Base-by-base conservation (phyloP, 2,113 vertebrate genomes). In the Callipepla squamata region DNA sequence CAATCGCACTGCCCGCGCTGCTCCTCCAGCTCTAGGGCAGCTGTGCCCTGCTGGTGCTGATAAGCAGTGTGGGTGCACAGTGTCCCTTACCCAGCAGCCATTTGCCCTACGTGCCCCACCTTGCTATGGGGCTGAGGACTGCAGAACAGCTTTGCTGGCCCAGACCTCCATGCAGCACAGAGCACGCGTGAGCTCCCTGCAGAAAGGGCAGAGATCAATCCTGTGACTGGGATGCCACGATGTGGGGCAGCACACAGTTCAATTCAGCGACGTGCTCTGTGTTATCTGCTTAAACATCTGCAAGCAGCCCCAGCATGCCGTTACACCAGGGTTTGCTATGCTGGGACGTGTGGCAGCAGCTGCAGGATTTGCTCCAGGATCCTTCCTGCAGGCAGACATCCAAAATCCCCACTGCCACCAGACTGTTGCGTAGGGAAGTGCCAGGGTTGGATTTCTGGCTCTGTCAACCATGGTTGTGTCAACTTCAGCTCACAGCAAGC, bases 391-490 rank as follows among this genome's bases (percentile, higher is more conserved):
- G 0, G 44, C 0, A 1, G 34, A 47, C 1, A 0, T 74, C 25
- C 75, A 50, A 63, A 86, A 74, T 63, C 51, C 53, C 32, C 3
- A 0, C 44, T 36, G 53, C 48, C 23, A 25, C 30, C 0, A 1
- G 21, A 73, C 36, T 2, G 11, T 21, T 23, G 68, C 0, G 0
- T 32, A 13, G n/a, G 59, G 70, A 81, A 77, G 34, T 13, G 26
- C 48, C 48, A 19, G 44, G 59, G 38, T 40, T 69, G 75, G 59
- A 68, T 68, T 90, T 76, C 63, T 58, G 75, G 3, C 7, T 57
- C 44, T 3, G 1, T 16, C 45, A 16, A 17, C 67, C 44, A 22
- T 0, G 2, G 72, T 13, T 0, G 0, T 0, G 1, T 14, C 67
- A 20, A 22, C 38, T 15, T 47, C 2, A 0, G 10, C 21, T 47